Percentiles rank a stretch among this genome's conserved stretches.
phyloP scores from a whole-genome alignment of 2,113 vertebrate genomes.

The Pollachius pollachius region DNA sequence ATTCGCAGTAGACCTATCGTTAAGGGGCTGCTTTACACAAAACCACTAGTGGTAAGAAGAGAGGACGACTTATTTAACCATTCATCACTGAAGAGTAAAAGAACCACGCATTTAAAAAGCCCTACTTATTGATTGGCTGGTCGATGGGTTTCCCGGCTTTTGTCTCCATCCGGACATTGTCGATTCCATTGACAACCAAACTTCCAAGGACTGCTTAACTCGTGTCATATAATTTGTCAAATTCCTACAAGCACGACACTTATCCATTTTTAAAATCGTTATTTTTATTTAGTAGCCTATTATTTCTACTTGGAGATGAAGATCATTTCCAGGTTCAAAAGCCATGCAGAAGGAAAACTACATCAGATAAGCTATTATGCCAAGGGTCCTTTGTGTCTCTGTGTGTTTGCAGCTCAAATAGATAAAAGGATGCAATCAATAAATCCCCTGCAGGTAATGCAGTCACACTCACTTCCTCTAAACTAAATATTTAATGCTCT shows the following conservation, averaged over 20 bases:
- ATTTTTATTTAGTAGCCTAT: neutral
- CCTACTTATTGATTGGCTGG: constrained; percentile 84
- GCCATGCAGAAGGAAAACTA: too few relatives aligned
- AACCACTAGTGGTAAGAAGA: too few relatives aligned
- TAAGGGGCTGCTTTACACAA: too few relatives aligned
- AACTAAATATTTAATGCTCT: constrained; percentile 73
- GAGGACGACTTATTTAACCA: too few relatives aligned
- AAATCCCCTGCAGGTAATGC: constrained; percentile 78
- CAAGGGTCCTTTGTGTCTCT: constrained; percentile 23
- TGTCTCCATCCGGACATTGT: constrained; percentile 33
- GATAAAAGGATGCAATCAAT: constrained; percentile 41
- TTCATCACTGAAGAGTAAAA: too few relatives aligned
- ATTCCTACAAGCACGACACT: too few relatives aligned
- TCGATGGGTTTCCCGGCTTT: constrained; percentile 73
- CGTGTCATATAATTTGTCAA: too few relatives aligned
- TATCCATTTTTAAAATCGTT: too few relatives aligned
- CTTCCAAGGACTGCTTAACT: constrained; percentile 17
- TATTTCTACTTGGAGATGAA: neutral
- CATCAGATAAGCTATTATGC: constrained; percentile 50
- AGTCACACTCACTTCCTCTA: constrained; percentile 82
- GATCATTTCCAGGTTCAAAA: neutral
- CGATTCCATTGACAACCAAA: constrained; percentile 35
- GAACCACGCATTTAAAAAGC: constrained; percentile 70
- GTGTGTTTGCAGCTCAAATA: constrained; percentile 16
- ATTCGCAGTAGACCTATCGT: too few relatives aligned